Conservation (phyloP, 64 coral and sea anemone genomes). For the Anthopleura sola region DNA sequence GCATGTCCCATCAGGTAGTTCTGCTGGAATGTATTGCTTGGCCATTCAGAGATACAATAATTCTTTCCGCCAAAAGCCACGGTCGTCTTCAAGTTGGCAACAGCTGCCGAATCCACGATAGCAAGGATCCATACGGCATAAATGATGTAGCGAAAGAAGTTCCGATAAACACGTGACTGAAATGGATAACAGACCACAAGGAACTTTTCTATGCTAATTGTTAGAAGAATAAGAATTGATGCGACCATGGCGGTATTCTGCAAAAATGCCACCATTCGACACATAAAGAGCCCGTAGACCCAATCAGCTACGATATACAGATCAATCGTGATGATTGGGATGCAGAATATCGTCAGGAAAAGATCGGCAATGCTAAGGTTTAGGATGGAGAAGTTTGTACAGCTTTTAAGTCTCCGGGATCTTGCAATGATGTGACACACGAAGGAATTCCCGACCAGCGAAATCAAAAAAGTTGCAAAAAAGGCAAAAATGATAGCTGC, state of each 20-base stretch:
- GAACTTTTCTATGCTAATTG: conserved; percentile 85
- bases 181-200: conserved; percentile 85
- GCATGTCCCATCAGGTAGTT: conserved; percentile 39
- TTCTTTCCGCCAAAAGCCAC: not conserved
- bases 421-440: conserved; percentile 59
- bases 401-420: conserved; percentile 36
- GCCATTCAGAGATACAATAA: conserved; percentile 50
- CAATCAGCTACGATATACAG: conserved; percentile 62
- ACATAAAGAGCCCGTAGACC: conserved; percentile 55
- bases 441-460: conserved; percentile 60
- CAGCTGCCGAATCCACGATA: conserved; percentile 30
- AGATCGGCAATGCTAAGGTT: conserved; percentile 76
- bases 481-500: conserved; percentile 41
- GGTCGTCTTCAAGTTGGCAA: conserved; percentile 20
- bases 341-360: conserved; percentile 72
- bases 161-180: conserved; percentile 49
- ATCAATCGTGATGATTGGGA: conserved; percentile 52
- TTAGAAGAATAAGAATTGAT: conserved; percentile 54
- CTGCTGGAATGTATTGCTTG: conserved; percentile 24
- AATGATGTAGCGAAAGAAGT: conserved; percentile 59
- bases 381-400: conserved; percentile 81
- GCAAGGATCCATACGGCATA: conserved; percentile 51
- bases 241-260: conserved; percentile 56
- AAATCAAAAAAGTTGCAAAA: conserved; percentile 42
- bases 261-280: conserved; percentile 56